Percentiles rank a stretch among this genome's conserved stretches.
phyloP scores from a whole-genome alignment of 2,888 invertebrate species.

The Anagyrus pseudococci region DNA sequence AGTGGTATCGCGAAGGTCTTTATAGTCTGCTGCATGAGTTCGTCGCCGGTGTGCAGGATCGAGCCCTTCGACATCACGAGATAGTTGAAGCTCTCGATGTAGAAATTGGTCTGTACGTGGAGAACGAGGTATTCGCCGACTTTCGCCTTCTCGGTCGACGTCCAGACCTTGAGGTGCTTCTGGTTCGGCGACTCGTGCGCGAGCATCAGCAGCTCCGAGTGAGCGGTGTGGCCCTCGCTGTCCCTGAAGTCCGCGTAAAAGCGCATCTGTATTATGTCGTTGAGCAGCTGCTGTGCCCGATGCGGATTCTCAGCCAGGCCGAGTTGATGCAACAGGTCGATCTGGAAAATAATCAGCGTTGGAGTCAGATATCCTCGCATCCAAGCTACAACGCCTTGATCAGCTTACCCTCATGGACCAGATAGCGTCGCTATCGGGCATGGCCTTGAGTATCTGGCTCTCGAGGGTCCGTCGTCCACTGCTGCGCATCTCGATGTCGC shows the following conservation, averaged over 20 bases:
- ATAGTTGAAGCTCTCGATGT: constrained; percentile 88
- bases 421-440: constrained; percentile 74
- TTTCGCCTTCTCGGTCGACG: constrained; percentile 81
- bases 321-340: constrained; percentile 77
- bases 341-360: constrained; percentile 50
- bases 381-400: too few species aligned
- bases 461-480: constrained; percentile 74
- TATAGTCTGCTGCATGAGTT: constrained; percentile 79
- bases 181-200: constrained; percentile 83
- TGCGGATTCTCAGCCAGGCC: constrained; percentile 67
- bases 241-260: constrained; percentile 76
- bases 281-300: constrained; percentile 69
- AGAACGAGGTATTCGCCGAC: constrained; percentile 95
- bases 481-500: constrained; percentile 68
- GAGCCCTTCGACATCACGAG: constrained; percentile 92
- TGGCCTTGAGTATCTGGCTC: constrained; percentile 68
- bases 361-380: too few species aligned
- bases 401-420: constrained; percentile 72
- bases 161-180: constrained; percentile 84
- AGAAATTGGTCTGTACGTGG: constrained; percentile 91
- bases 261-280: constrained; percentile 72
- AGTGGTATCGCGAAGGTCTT: constrained; percentile 83
- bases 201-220: constrained; percentile 74
- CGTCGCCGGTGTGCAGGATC: constrained; percentile 83
- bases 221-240: constrained; percentile 71